Conservation (phyloP, 2,888 invertebrate species). For the Hydroisotoma schaefferi region DNA sequence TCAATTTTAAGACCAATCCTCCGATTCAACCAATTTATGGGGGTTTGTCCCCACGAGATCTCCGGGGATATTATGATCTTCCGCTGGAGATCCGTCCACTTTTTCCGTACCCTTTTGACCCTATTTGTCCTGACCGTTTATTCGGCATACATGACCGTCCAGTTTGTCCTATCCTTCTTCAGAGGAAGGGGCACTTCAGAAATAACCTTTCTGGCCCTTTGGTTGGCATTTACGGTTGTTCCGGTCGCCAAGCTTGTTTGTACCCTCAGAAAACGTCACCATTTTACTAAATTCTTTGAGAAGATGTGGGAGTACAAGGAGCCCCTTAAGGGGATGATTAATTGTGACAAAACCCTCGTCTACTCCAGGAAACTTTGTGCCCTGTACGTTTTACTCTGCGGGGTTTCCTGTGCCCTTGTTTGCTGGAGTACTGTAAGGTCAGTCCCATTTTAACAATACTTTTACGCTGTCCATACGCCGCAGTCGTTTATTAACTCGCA, state of each 20-base stretch:
- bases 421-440: no score
- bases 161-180: conserved; percentile 28
- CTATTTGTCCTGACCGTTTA: conserved; percentile 31
- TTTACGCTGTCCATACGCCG: no score
- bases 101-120: conserved; percentile 33
- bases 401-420: conserved; percentile 18
- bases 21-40: conserved; percentile 40
- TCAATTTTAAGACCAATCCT: conserved; percentile 36
- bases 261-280: conserved; percentile 34
- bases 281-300: conserved; percentile 41
- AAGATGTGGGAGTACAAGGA: conserved; percentile 37
- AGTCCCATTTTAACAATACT: no score
- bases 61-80: conserved; percentile 35
- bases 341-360: conserved; percentile 14
- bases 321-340: conserved; percentile 34
- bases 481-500: neutral
- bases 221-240: conserved; percentile 30
- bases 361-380: conserved; percentile 25
- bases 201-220: conserved; percentile 28
- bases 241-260: conserved; percentile 38
- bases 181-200: conserved; percentile 20
- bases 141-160: conserved; percentile 29
- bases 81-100: conserved; percentile 31
- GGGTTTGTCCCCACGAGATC: conserved; percentile 43
- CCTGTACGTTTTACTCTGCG: conserved; percentile 21